These are phyloP conservation scores for Apotomis turbidana DNA, from an alignment of 2,888 invertebrate genomes.

Conservation along the genomic window DNA sequence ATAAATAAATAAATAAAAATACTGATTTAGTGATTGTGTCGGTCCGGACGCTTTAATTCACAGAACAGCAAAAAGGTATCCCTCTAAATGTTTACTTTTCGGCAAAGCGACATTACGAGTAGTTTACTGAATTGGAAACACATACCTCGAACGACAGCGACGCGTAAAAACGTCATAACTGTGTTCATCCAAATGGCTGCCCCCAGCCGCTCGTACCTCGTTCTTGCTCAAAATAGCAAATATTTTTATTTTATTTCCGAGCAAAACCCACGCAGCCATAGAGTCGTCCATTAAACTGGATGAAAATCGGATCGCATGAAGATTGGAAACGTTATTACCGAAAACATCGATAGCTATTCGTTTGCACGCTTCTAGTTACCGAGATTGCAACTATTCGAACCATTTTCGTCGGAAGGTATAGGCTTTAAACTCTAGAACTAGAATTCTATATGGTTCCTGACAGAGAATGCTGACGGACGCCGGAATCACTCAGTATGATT, in stretches of 20 bases:
- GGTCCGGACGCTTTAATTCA: too few relatives aligned
- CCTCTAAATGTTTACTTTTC: not conserved
- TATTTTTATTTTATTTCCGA: slow-evolving; percentile 19
- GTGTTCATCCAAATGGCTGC: slow-evolving; percentile 18
- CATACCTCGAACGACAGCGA: slow-evolving; percentile 1
- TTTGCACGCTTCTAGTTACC: slow-evolving; percentile 14
- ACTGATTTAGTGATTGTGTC: too few relatives aligned
- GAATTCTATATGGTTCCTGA: too few relatives aligned
- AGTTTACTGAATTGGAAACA: slow-evolving; percentile 17
- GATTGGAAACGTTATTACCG: slow-evolving; percentile 28
- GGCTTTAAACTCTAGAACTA: not conserved
- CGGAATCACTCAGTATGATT: too few relatives aligned
- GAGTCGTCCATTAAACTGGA: slow-evolving; percentile 18
- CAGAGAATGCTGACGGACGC: too few relatives aligned
- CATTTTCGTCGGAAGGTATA: not conserved
- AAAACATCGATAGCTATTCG: slow-evolving; percentile 12
- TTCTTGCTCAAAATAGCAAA: not conserved
- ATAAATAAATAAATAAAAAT: too few relatives aligned
- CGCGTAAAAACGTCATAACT: slow-evolving; percentile 4
- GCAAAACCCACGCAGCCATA: slow-evolving; percentile 20
- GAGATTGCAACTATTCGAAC: slow-evolving; percentile 6
- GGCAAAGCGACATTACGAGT: not conserved
- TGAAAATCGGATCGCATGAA: slow-evolving; percentile 28
- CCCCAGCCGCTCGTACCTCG: not conserved
- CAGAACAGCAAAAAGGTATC: too few relatives aligned